These are phyloP conservation scores for Holacanthella duospinosa DNA, from an alignment of 2,888 invertebrate genomes.

Conservation along the genomic window DNA sequence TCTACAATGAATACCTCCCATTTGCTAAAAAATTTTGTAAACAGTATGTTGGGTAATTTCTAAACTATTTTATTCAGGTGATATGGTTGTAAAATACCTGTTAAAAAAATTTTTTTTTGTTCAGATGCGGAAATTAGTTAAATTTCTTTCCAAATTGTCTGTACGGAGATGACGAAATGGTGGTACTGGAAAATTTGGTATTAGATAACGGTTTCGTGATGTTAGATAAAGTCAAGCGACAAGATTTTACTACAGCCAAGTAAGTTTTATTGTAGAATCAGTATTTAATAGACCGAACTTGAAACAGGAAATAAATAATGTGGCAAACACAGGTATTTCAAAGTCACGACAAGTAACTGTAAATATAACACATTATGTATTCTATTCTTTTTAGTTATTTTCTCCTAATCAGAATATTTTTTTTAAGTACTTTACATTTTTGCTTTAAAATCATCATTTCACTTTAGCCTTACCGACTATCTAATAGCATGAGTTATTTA, in stretches of 20 bases:
- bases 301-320: too few relatives aligned
- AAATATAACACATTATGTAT: too few relatives aligned
- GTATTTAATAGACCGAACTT: too few relatives aligned
- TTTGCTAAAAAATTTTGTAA: too few relatives aligned
- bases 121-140: not conserved
- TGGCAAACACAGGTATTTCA: not conserved
- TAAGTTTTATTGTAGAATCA: not conserved
- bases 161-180: constrained; percentile 2
- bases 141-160: constrained; percentile 4
- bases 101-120: not conserved
- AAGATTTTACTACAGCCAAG: not conserved
- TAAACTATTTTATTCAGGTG: not conserved
- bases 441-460: too few relatives aligned
- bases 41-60: not conserved
- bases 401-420: too few relatives aligned
- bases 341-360: not conserved
- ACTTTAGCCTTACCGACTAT: too few relatives aligned
- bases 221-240: not conserved
- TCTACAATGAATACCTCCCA: not conserved
- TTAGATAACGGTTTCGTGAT: not conserved
- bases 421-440: too few relatives aligned
- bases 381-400: too few relatives aligned
- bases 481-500: too few relatives aligned
- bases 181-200: constrained; percentile 1
- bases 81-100: too few relatives aligned